Conservation (phyloP, 2,797 vertebrate genomes). For the Danionella dracula region DNA sequence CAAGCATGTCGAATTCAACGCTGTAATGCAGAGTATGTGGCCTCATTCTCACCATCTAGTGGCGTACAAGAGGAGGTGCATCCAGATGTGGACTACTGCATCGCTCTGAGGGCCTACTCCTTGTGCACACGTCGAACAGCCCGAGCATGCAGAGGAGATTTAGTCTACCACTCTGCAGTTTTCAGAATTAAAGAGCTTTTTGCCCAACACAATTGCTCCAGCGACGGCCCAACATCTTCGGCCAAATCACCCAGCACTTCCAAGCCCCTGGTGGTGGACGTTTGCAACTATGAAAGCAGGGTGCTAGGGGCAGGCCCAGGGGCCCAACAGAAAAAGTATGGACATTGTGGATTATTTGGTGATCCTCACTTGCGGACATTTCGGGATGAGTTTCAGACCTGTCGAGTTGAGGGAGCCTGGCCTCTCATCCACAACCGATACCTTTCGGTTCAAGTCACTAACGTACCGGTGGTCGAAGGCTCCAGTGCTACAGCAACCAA, state of each 20-base stretch:
- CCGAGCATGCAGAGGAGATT: conserved; percentile 71
- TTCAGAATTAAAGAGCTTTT: conserved; percentile 79
- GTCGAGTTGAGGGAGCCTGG: conserved; percentile 80
- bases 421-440: conserved; percentile 78
- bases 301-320: conserved; percentile 50
- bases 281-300: conserved; percentile 72
- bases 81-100: conserved; percentile 73
- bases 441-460: conserved; percentile 81
- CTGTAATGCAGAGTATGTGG: conserved; percentile 75
- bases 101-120: conserved; percentile 70
- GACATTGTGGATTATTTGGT: conserved; percentile 79
- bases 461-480: conserved; percentile 73
- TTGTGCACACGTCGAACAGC: conserved; percentile 73
- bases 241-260: conserved; percentile 63
- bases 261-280: conserved; percentile 60
- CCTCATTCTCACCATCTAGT: conserved; percentile 69
- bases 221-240: conserved; percentile 71
- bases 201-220: conserved; percentile 78
- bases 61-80: conserved; percentile 67
- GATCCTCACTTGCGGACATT: conserved; percentile 81
- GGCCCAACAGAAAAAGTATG: conserved; percentile 68
- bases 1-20: conserved; percentile 78
- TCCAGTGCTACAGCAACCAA: conserved; percentile 79
- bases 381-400: conserved; percentile 80
- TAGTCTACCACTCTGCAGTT: conserved; percentile 76